Percentiles rank a stretch among this genome's conserved stretches.
These are phyloP conservation scores for Lepus townsendii DNA, from an alignment of 2,797 vertebrate genomes.

Conservation along the genomic window DNA sequence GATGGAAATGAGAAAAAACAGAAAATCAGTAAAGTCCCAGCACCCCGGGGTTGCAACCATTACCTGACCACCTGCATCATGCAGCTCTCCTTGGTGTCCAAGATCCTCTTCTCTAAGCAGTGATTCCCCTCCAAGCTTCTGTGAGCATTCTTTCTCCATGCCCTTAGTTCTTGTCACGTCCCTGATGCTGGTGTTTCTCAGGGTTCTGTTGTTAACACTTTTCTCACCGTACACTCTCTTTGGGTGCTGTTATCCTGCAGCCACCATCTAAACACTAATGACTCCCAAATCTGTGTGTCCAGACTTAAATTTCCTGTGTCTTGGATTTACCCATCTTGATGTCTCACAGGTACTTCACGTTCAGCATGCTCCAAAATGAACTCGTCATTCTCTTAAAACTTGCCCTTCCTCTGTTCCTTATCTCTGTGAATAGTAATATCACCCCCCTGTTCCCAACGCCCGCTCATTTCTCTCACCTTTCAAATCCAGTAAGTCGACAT, in stretches of 20 bases:
- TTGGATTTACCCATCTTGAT: conserved; percentile 33
- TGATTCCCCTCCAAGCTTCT: background rate
- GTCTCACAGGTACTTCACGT: conserved; percentile 19
- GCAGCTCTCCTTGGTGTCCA: background rate
- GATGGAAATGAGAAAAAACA: conserved; percentile 49
- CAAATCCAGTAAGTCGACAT: background rate
- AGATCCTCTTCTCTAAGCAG: background rate
- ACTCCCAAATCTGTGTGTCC: conserved; percentile 7
- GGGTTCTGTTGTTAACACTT: background rate
- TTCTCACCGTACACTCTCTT: background rate
- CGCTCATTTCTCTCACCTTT: background rate
- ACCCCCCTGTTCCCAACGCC: background rate
- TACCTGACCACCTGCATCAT: background rate
- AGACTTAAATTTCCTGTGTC: conserved; percentile 60
- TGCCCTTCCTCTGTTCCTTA: background rate
- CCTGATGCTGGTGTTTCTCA: background rate
- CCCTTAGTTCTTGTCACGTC: background rate
- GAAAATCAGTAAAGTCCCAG: background rate
- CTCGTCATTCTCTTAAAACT: background rate
- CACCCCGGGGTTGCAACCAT: background rate
- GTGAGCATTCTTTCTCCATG: background rate
- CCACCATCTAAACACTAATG: conserved; percentile 12
- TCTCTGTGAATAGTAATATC: background rate
- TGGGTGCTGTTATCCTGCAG: background rate
- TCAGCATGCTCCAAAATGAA: background rate